Conservation (phyloP, 1,140 invertebrate species). For the Bombyx mandarina region DNA sequence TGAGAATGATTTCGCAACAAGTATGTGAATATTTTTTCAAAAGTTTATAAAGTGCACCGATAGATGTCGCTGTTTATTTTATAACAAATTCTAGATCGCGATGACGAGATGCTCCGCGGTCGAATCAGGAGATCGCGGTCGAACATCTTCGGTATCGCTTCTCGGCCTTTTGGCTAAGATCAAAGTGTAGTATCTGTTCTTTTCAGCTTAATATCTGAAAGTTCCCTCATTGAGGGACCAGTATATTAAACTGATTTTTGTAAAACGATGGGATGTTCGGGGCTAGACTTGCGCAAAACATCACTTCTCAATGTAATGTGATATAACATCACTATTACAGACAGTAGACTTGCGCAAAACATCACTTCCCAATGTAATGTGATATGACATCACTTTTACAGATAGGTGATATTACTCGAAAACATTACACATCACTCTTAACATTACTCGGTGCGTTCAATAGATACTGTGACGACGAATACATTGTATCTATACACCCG, state of each 20-base stretch:
- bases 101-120: neutral
- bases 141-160: neutral
- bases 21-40: too few species aligned
- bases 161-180: constrained; percentile 5
- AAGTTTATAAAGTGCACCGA: neutral
- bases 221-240: constrained; percentile 4
- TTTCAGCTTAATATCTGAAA: neutral
- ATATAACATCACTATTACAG: too few species aligned
- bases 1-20: too few species aligned
- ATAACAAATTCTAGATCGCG: neutral
- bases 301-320: too few species aligned
- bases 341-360: too few species aligned
- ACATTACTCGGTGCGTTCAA: too few species aligned
- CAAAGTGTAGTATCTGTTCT: constrained; percentile 5
- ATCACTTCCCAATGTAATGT: too few species aligned
- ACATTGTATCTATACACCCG: too few species aligned
- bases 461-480: too few species aligned
- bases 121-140: neutral
- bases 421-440: too few species aligned
- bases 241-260: constrained; percentile 5
- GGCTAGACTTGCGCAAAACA: neutral
- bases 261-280: constrained; percentile 4
- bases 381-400: too few species aligned
- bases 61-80: neutral
- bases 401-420: too few species aligned